Conservation (phyloP, 2,113 vertebrate genomes). For the Podiceps cristatus region DNA sequence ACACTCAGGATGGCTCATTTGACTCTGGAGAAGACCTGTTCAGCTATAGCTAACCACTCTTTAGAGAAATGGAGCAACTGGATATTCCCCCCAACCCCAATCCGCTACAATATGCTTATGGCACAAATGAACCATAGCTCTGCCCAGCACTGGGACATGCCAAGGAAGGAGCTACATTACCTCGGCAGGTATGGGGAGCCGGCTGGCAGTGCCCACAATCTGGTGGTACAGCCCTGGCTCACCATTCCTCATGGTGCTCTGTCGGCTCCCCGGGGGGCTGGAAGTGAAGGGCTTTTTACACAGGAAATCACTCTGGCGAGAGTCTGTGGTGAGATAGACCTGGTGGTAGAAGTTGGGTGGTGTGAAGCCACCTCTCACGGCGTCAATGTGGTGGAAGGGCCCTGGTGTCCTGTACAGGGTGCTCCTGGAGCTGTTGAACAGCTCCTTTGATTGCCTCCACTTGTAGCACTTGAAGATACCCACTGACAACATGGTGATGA, state of each 20-base stretch:
- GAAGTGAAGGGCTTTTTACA: slow-evolving; percentile 76
- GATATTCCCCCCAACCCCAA: not conserved
- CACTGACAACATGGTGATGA: slow-evolving; percentile 77
- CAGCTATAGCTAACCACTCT: not conserved
- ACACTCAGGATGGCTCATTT: not conserved
- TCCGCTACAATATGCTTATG: accelerated
- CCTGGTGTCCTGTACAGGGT: slow-evolving; percentile 78
- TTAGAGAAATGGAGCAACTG: accelerated
- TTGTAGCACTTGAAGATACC: slow-evolving; percentile 82
- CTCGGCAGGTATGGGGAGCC: slow-evolving; percentile 66
- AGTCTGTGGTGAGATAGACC: slow-evolving; percentile 84
- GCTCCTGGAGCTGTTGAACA: slow-evolving; percentile 75
- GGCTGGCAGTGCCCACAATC: slow-evolving; percentile 70
- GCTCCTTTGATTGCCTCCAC: slow-evolving; percentile 80
- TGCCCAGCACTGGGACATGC: not conserved
- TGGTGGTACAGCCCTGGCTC: slow-evolving; percentile 79
- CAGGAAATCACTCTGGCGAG: slow-evolving; percentile 78
- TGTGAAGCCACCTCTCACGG: slow-evolving; percentile 68
- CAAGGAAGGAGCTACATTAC: slow-evolving; percentile 68
- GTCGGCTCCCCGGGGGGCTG: slow-evolving; percentile 76
- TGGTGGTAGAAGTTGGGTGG: slow-evolving; percentile 81
- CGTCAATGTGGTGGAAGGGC: slow-evolving; percentile 77
- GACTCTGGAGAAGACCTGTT: not conserved
- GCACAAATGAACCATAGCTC: not conserved
- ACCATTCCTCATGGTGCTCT: slow-evolving; percentile 77